A percentile compares a stretch with the other conserved stretches of the same genome.
phyloP scores from a whole-genome alignment of 64 coral and sea anemone genomes.

The Montipora sp. region DNA sequence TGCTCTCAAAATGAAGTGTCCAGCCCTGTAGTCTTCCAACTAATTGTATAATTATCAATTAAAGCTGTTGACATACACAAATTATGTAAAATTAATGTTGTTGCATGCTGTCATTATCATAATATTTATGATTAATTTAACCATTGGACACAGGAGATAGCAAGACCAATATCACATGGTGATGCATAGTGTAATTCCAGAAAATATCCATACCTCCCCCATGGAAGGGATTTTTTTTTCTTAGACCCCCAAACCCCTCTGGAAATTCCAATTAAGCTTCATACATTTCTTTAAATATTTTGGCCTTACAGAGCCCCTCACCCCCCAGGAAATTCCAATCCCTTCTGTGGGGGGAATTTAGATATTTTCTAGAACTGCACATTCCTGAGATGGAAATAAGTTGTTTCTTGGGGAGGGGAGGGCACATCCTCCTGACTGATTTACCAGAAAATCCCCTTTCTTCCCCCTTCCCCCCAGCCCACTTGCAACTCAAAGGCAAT shows the following conservation, averaged over 20 bases:
- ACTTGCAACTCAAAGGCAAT: too few species aligned
- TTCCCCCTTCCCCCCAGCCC: not conserved
- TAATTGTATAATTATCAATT: conserved; percentile 20
- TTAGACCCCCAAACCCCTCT: too few species aligned
- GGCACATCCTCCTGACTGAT: conserved; percentile 2
- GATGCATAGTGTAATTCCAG: not conserved
- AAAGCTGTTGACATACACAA: conserved; percentile 10
- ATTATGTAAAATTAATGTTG: not conserved
- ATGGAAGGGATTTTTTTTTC: too few species aligned
- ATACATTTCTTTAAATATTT: too few species aligned
- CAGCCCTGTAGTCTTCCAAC: not conserved
- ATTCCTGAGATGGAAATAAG: conserved; percentile 14
- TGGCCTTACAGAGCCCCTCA: too few species aligned
- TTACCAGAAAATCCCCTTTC: not conserved
- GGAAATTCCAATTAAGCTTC: too few species aligned
- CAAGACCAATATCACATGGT: conserved; percentile 18
- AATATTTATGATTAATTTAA: conserved; percentile 10
- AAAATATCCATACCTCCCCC: too few species aligned
- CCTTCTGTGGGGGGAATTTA: too few species aligned
- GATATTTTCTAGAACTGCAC: too few species aligned
- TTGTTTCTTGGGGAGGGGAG: not conserved
- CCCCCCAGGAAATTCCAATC: too few species aligned
- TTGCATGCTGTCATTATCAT: conserved; percentile 9
- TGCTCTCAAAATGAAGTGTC: too few species aligned
- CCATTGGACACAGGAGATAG: conserved; percentile 3